Conservation (phyloP, 2,113 vertebrate genomes). For the Neodon shergylaensis region DNA sequence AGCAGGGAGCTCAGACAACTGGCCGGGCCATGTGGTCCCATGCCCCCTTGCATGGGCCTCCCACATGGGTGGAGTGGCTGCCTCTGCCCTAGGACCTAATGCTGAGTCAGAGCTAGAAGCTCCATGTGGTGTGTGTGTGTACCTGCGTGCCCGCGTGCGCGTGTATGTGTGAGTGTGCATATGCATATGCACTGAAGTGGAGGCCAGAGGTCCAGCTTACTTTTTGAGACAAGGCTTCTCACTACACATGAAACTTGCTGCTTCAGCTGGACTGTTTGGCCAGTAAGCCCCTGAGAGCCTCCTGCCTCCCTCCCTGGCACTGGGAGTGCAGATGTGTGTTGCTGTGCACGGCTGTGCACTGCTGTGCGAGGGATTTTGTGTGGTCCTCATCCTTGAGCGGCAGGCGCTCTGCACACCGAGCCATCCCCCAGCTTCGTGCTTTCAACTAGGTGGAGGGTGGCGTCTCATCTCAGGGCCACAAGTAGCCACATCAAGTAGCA, state of each 20-base stretch:
- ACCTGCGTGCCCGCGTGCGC: too few species aligned
- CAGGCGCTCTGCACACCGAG: too few species aligned
- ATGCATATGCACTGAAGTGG: too few species aligned
- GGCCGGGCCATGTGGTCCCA: rapidly evolving
- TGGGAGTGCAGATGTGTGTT: background rate
- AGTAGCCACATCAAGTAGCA: rapidly evolving
- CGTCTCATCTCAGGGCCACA: background rate
- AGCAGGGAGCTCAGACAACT: background rate
- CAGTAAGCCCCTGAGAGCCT: background rate
- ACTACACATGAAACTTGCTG: background rate
- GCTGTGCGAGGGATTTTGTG: background rate
- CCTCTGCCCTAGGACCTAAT: background rate
- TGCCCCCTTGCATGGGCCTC: too few species aligned
- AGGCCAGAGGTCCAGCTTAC: background rate
- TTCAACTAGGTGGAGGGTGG: background rate
- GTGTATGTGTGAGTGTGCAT: background rate
- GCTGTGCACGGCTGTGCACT: too few species aligned
- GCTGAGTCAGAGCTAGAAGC: background rate
- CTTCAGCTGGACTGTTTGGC: background rate
- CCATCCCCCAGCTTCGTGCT: too few species aligned
- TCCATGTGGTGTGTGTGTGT: background rate
- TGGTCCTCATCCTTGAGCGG: background rate
- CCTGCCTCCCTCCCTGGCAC: background rate
- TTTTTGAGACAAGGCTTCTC: background rate
- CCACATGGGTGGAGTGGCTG: background rate